These are phyloP conservation scores for Ophion costatus DNA, from an alignment of 2,888 invertebrate genomes.

Conservation along the genomic window DNA sequence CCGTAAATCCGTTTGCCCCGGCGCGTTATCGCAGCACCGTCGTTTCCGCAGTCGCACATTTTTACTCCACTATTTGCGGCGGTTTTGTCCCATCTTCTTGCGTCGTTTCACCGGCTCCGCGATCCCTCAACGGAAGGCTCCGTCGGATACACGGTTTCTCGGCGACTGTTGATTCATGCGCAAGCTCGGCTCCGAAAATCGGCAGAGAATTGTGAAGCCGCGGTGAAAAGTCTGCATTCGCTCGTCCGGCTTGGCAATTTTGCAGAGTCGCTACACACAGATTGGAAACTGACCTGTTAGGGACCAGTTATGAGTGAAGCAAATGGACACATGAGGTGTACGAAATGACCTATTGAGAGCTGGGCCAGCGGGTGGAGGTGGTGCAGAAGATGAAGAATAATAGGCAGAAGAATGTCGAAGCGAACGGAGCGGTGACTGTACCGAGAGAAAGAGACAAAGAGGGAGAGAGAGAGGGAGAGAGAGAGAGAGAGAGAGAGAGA, in stretches of 20 bases:
- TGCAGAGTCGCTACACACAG: not conserved
- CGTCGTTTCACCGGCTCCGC: not conserved
- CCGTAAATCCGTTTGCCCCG: conserved; percentile 62
- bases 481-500: conserved; percentile 52
- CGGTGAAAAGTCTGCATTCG: not conserved
- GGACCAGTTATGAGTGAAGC: not conserved
- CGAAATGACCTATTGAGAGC: conserved; percentile 53
- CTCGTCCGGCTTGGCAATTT: not conserved
- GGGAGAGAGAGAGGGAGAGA: not conserved
- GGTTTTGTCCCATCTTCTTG: not conserved
- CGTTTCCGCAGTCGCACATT: not conserved
- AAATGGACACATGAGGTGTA: conserved; percentile 44
- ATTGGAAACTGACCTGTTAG: not conserved
- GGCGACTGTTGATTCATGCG: not conserved
- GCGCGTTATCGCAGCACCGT: not conserved
- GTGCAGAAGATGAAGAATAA: not conserved
- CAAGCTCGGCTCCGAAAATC: not conserved
- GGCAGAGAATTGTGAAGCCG: not conserved
- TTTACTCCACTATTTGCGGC: not conserved
- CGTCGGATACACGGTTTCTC: not conserved
- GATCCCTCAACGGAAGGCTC: too few relatives aligned
- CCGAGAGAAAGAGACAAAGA: not conserved
- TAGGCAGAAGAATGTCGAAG: conserved; percentile 21
- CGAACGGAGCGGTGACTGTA: conserved; percentile 5
- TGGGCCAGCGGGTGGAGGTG: conserved; percentile 3